These are phyloP conservation scores for Sarcoramphus papa DNA, from an alignment of 2,797 vertebrate species.

Conservation along the genomic window DNA sequence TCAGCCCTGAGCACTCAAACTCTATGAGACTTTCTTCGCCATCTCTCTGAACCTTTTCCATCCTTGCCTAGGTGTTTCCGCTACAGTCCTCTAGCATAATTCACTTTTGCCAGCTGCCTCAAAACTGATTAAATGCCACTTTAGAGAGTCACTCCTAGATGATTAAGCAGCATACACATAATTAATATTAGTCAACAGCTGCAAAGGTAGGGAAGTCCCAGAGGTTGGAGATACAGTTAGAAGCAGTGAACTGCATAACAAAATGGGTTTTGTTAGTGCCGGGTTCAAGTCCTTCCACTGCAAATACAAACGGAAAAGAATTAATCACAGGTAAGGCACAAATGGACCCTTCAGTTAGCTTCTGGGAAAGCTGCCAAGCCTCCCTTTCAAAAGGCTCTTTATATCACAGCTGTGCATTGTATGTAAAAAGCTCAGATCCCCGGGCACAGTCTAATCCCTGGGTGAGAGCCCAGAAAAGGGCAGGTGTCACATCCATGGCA, in stretches of 20 bases:
- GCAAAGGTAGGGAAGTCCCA: not conserved
- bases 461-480: constrained; percentile 45
- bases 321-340: constrained; percentile 53
- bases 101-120: constrained; percentile 9
- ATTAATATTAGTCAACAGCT: constrained; percentile 41
- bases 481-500: constrained; percentile 29
- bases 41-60: not conserved
- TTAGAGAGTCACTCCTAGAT: constrained; percentile 5
- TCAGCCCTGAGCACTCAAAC: not conserved
- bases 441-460: not conserved
- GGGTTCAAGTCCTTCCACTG: constrained; percentile 25
- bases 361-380: constrained; percentile 55
- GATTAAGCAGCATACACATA: not conserved
- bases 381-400: constrained; percentile 53
- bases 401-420: constrained; percentile 49
- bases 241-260: not conserved
- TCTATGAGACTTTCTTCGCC: not conserved
- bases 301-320: constrained; percentile 38
- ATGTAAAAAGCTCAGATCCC: constrained; percentile 31
- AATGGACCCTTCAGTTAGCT: constrained; percentile 23
- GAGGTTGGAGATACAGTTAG: constrained; percentile 6
- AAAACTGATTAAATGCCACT: constrained; percentile 41
- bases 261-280: constrained; percentile 46
- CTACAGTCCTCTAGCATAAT: not conserved
- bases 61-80: not conserved